These are phyloP conservation scores for Erethizon dorsatum DNA, from an alignment of 2,797 vertebrate genomes.

Conservation along the genomic window DNA sequence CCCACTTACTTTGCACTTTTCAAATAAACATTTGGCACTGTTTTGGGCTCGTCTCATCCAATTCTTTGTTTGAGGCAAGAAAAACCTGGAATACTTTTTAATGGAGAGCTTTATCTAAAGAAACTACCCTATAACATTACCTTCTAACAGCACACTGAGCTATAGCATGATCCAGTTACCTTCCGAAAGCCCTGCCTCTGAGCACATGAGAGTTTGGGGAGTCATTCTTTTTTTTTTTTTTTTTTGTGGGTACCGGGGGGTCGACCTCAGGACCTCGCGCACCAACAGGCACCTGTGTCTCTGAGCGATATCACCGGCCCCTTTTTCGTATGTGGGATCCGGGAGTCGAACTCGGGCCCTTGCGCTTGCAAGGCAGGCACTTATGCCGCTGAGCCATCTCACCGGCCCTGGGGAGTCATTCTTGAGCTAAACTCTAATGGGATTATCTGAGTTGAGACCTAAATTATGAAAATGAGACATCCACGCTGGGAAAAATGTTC, in stretches of 20 bases:
- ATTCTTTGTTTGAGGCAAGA: not conserved
- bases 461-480: not conserved
- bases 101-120: not conserved
- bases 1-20: not conserved
- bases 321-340: too few relatives aligned
- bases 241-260: too few relatives aligned
- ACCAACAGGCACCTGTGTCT: rapidly evolving
- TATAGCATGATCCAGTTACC: not conserved
- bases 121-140: not conserved
- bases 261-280: too few relatives aligned
- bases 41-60: not conserved
- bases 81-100: not conserved
- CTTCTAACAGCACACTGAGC: not conserved
- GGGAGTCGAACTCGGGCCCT: too few relatives aligned
- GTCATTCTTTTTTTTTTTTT: too few relatives aligned
- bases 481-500: not conserved
- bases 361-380: too few relatives aligned
- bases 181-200: not conserved
- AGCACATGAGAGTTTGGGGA: not conserved
- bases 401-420: not conserved
- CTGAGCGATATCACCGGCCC: too few relatives aligned
- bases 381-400: too few relatives aligned
- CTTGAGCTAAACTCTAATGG: not conserved
- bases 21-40: not conserved
- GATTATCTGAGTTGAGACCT: not conserved